A percentile compares a stretch with the other conserved stretches of the same genome.
phyloP scores from a whole-genome alignment of 2,113 vertebrate species.

The Brachyhypopomus gauderio region DNA sequence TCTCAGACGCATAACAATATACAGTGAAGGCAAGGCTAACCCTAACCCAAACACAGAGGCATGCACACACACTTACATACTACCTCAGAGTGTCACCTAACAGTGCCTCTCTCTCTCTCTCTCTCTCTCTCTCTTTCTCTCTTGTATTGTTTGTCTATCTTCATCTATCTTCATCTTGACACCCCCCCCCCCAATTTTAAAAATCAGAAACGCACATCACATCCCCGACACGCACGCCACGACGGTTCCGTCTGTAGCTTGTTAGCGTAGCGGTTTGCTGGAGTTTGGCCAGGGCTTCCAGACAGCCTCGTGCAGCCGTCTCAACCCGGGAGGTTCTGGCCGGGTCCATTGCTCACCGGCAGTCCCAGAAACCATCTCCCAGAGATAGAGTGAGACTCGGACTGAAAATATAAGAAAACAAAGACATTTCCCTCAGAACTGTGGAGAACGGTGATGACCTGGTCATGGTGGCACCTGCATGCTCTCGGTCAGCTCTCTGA shows the following conservation, averaged over 20 bases:
- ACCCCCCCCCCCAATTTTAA: slow-evolving; percentile 3
- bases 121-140: slow-evolving; percentile 43
- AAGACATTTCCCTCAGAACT: neutral
- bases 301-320: slow-evolving; percentile 72
- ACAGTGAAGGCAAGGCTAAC: slow-evolving; percentile 78
- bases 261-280: slow-evolving; percentile 82
- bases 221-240: slow-evolving; percentile 78
- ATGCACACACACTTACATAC: slow-evolving; percentile 12
- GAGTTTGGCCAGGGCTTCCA: slow-evolving; percentile 83
- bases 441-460: neutral
- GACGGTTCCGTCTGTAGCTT: slow-evolving; percentile 86
- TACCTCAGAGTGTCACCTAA: slow-evolving; percentile 76
- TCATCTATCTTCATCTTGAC: slow-evolving; percentile 5
- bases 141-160: slow-evolving; percentile 57
- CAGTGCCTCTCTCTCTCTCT: slow-evolving; percentile 71
- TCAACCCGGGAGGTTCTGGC: slow-evolving; percentile 53
- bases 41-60: slow-evolving; percentile 45
- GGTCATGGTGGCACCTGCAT: neutral
- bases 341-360: neutral
- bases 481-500: neutral
- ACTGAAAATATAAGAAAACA: too few species aligned
- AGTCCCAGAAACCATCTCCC: neutral
- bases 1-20: slow-evolving; percentile 67
- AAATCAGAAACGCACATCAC: slow-evolving; percentile 71
- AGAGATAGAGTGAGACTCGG: slow-evolving; percentile 7